phyloP scores from a whole-genome alignment of 2,797 vertebrate genomes.

The Smutsia gigantea region DNA sequence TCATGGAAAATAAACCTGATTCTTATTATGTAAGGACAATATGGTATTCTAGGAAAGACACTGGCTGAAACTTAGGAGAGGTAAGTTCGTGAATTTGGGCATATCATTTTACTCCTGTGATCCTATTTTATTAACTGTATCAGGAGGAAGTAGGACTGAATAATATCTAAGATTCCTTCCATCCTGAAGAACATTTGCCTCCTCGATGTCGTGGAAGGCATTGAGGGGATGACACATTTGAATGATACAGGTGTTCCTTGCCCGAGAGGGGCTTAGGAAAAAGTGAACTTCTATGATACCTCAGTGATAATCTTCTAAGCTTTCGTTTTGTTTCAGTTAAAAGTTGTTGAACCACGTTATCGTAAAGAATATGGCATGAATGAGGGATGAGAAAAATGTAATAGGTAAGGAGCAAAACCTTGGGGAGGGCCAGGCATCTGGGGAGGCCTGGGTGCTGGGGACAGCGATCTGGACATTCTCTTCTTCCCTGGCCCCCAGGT shows the following conservation, averaged over 20 bases:
- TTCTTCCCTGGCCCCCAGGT: neutral
- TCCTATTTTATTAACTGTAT: constrained; percentile 30
- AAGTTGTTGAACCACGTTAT: neutral
- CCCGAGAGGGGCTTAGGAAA: neutral
- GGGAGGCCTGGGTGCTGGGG: neutral
- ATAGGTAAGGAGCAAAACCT: neutral
- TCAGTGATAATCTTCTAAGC: neutral
- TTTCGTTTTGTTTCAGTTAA: neutral
- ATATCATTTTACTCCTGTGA: constrained; percentile 5
- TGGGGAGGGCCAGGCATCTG: neutral
- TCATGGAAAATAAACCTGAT: constrained; percentile 55
- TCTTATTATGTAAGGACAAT: constrained; percentile 19
- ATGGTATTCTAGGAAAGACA: constrained; percentile 20
- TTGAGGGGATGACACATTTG: neutral
- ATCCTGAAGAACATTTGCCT: neutral
- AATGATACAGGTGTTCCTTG: neutral
- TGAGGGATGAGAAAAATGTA: neutral
- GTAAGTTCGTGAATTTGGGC: neutral
- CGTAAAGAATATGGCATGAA: neutral
- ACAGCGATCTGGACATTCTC: neutral
- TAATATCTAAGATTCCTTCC: neutral
- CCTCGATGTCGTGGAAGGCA: neutral
- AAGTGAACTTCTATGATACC: neutral
- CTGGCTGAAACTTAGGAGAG: constrained; percentile 23
- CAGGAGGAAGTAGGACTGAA: neutral